Base-by-base conservation (phyloP, 1,140 invertebrate genomes). In the Zaprionus vittiger region DNA sequence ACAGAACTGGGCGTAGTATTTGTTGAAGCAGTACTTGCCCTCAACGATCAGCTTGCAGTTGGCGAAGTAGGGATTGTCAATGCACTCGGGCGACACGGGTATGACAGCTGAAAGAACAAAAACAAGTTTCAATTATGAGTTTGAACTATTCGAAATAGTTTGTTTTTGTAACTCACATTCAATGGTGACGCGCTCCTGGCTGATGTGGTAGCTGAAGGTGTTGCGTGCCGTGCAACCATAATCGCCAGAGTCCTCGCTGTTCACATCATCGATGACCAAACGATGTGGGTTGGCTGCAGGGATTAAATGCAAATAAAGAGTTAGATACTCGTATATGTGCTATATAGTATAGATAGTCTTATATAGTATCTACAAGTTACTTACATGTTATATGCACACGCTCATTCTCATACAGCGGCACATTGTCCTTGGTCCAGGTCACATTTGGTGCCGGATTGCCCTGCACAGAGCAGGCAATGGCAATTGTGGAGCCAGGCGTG, bases 1-100 rank as follows among this genome's bases (percentile, higher is more conserved):
- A 92, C 98, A 99, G 95, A 98, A 99, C 91, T 95, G 95, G n/a
- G 96, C 96, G 92, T 99, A 99, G 93, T 98, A 98, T 76, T 95
- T 94, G 92, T 99, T 98, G 9, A 94, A 94, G 92, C 98, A 99
- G 91, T 97, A 97, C 28, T 95, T 95, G 14, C 95, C 97, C 81
- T 94, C 93, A 1, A 98, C 97, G 67, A 99, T 98, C 34, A 98
- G 94, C 15, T 94, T 93, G 92, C 98, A 99, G 86, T 98, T 97
- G 44, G 97, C 97, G 90, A 98, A 98, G 94, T 95, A 97, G n/a
- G 95, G 94, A 92, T 97, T 98, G 93, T 99, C 98, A 28, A 95
- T 95, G 83, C 98, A 98, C 70, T 95, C 95, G 5, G 96, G 94
- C 81, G 96, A 95, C 24, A 98, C 95, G 79, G 95, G 95, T 34